Conservation (phyloP, 2,113 vertebrate species). For the Bettongia penicillata region DNA sequence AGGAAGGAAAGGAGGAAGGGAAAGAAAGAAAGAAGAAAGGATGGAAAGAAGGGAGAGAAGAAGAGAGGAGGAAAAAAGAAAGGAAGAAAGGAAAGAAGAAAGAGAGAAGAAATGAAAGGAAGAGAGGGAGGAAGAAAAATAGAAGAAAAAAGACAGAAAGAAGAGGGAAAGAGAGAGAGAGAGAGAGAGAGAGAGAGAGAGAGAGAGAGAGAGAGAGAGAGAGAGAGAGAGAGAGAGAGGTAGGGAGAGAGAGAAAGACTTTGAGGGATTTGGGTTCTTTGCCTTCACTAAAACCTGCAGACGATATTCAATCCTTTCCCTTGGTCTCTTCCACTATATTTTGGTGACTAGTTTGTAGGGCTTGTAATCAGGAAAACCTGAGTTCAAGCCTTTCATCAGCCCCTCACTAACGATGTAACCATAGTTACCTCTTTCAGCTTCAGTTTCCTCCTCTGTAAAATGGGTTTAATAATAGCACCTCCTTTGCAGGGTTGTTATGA, state of each 20-base stretch:
- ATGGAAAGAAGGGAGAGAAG: accelerated
- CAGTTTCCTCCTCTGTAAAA: not conserved
- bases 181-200: no score
- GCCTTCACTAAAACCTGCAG: not conserved
- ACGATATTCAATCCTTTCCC: not conserved
- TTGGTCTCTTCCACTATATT: not conserved
- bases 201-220: accelerated
- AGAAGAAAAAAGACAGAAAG: accelerated
- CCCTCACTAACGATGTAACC: not conserved
- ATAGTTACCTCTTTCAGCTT: not conserved
- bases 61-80: no score
- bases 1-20: not conserved
- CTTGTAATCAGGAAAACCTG: not conserved
- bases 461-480: not conserved
- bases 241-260: no score
- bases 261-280: not conserved
- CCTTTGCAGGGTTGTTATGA: not conserved
- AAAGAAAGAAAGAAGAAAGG: no score
- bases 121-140: no score
- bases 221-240: no score
- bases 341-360: not conserved
- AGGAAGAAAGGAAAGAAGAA: no score
- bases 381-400: not conserved
- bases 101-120: accelerated
- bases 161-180: no score